A percentile compares a stretch with the other conserved stretches of the same genome.
Conservation (phyloP, 2,888 invertebrate genomes). For the Formica aserva region DNA sequence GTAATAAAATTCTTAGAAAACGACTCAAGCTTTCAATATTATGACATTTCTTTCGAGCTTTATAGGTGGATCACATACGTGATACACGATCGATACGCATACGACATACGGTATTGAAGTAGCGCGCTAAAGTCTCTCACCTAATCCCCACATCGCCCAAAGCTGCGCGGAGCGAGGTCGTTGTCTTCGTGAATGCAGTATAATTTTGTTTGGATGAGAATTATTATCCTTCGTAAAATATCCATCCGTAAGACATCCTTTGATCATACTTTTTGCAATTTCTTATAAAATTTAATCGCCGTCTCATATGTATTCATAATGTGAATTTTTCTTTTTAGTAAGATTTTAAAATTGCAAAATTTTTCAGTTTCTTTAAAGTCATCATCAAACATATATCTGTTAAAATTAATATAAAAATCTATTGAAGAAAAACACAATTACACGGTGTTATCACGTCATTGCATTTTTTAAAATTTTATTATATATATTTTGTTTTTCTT, state of each 20-base stretch:
- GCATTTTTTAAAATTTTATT: neutral
- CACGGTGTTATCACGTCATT: neutral
- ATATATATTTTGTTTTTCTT: neutral
- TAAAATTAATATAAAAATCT: neutral
- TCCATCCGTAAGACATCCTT: neutral
- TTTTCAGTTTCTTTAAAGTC: neutral
- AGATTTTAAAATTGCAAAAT: neutral
- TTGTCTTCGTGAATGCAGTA: no score
- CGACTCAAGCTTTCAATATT: no score
- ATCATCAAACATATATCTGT: neutral
- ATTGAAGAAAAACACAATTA: neutral
- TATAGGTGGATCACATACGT: no score
- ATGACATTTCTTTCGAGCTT: no score
- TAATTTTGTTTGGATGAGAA: neutral
- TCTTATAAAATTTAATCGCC: constrained; percentile 6
- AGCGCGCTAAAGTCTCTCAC: no score
- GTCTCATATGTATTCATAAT: neutral
- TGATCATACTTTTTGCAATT: neutral
- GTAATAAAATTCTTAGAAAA: no score
- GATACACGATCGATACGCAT: no score
- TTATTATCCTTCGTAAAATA: neutral
- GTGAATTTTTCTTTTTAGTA: neutral
- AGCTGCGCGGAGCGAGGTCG: no score
- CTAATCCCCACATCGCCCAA: no score
- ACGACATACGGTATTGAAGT: no score